phyloP scores from a whole-genome alignment of 2,113 vertebrate species.

The Sardina pilchardus region DNA sequence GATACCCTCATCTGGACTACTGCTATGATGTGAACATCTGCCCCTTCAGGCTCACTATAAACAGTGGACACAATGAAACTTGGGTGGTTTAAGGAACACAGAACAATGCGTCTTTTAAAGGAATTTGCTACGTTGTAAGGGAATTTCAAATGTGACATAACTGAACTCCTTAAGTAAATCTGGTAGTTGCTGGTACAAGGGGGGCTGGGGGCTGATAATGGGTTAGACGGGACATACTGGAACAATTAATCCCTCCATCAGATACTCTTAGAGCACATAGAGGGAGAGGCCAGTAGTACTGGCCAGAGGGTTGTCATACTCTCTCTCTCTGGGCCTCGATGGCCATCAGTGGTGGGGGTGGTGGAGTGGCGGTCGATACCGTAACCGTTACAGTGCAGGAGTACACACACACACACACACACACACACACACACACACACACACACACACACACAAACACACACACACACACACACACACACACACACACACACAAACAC shows the following conservation, averaged over 20 bases:
- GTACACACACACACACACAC: neutral
- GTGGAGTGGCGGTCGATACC: neutral
- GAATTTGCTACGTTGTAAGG: neutral
- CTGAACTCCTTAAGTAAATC: neutral
- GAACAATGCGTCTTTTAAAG: neutral
- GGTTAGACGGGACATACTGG: neutral
- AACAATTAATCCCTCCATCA: constrained; percentile 1
- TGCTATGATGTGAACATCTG: neutral
- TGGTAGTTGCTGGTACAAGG: neutral
- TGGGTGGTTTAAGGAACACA: neutral
- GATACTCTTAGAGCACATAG: neutral
- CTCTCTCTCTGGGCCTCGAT: neutral
- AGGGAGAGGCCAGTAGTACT: neutral
- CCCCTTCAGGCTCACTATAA: neutral
- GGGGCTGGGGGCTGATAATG: neutral
- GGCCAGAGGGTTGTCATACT: neutral
- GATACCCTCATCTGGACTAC: neutral
- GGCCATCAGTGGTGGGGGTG: neutral
- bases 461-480: neutral
- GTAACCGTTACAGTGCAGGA: neutral
- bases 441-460: neutral
- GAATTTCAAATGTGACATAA: neutral
- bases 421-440: neutral
- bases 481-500: neutral
- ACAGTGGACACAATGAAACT: neutral